These are phyloP conservation scores for Pseudomyrmex concolor DNA, from an alignment of 1,140 invertebrate species.

Conservation along the genomic window DNA sequence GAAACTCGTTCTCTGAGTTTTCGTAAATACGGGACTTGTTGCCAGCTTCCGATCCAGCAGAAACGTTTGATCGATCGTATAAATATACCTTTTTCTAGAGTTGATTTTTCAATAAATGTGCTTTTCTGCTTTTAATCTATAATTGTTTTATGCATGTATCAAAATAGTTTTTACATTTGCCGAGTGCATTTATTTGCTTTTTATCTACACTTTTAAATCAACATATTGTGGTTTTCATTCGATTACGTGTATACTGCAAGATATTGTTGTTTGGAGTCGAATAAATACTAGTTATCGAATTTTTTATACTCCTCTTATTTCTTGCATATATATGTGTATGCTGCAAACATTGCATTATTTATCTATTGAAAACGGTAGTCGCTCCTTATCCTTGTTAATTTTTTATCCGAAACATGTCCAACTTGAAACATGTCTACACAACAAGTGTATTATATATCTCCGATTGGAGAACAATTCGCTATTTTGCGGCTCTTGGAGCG, in stretches of 20 bases:
- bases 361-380: background rate
- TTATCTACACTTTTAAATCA: no score
- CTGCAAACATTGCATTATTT: background rate
- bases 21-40: slow-evolving; percentile 1
- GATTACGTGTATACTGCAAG: no score
- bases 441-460: background rate
- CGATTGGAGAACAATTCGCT: slow-evolving; percentile 14
- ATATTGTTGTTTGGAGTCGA: no score
- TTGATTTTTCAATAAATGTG: slow-evolving; percentile 5
- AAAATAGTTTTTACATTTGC: background rate
- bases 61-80: background rate
- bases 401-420: background rate
- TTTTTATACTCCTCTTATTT: no score
- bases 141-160: background rate
- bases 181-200: slow-evolving; percentile 5
- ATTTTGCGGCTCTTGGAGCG: background rate
- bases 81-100: background rate
- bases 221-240: no score
- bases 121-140: background rate
- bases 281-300: no score
- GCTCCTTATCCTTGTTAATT: slow-evolving; percentile 6
- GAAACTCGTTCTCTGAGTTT: background rate
- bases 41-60: no score
- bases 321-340: no score
- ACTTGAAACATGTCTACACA: background rate